Evolutionary conservation across 37 sponge, comb jelly and placozoan genomes (phyloP), one percentile per base, ranked within the genome.

Genomic region (Cladorhizidae sp.): DNA sequence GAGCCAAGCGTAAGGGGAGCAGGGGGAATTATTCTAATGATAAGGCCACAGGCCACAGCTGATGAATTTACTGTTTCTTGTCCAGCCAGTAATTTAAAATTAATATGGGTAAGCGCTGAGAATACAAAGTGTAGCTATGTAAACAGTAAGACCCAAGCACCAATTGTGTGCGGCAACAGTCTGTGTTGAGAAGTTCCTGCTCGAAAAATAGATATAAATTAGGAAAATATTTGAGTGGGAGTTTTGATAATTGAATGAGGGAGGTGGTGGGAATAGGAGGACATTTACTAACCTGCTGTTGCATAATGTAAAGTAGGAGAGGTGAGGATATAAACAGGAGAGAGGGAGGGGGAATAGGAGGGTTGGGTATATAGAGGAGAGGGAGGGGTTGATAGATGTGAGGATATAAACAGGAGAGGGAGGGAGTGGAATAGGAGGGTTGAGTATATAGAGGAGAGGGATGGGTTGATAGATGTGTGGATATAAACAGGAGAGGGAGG

Each of bases 1-100:
- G 96, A 98, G 63, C 89, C 81, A 11, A 91, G 89, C 76, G 97
- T 94, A 57, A 87, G 95, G 39, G n/a, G n/a, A n/a, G n/a, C n/a
- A n/a, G n/a, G n/a, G n/a, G n/a, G n/a, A n/a, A n/a, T n/a, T n/a
- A n/a, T n/a, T n/a, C n/a, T n/a, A n/a, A n/a, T n/a, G n/a, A n/a
- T n/a, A n/a, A n/a, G n/a, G n/a, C n/a, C n/a, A n/a, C n/a, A n/a
- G n/a, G n/a, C n/a, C 29, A 3, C 9, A 55, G 8, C 69, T 42
- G 69, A 20, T 52, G 54, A 15, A 52, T 11, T 52, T 52, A 52
- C 11, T 52, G 54, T 52, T 52, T 18, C 11, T 64, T 78, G 35
- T 78, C 14, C 6, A 17, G n/a, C 8, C 45, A 40, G 45, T 11
- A 12, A 71, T 40, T 15, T 38, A 71, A 35, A 22, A 40, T 7